Evolutionary conservation across 2,888 invertebrate species (phyloP).

Genomic region (Thyatira batis): DNA sequence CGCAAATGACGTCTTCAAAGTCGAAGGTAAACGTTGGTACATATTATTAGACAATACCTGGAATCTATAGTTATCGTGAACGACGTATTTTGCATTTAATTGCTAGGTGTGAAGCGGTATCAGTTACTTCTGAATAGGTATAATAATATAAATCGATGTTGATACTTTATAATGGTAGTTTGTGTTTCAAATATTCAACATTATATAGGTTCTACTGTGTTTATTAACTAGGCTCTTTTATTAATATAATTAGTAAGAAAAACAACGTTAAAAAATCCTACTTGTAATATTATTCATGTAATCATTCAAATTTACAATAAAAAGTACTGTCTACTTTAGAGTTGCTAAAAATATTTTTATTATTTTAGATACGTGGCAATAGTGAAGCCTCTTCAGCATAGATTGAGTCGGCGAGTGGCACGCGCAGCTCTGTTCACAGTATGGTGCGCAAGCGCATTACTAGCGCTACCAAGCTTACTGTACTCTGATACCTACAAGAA

Average conservation of each 20-base stretch:
- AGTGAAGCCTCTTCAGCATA: conserved; percentile 91
- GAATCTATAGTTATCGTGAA: not conserved
- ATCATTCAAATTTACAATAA: too few relatives aligned
- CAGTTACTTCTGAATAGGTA: not conserved
- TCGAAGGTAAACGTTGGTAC: not conserved
- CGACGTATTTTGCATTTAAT: not conserved
- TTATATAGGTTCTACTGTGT: too few relatives aligned
- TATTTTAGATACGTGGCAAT: conserved; percentile 92
- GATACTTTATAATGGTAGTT: not conserved
- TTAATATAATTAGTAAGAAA: too few relatives aligned
- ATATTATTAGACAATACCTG: not conserved
- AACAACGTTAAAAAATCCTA: too few relatives aligned
- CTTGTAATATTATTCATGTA: too few relatives aligned
- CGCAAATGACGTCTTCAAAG: not conserved
- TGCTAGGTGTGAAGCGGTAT: not conserved
- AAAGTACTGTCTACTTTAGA: too few relatives aligned
- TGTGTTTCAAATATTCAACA: too few relatives aligned
- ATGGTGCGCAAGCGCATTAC: conserved; percentile 89
- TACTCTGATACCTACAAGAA: conserved; percentile 90
- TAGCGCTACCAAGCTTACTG: conserved; percentile 90
- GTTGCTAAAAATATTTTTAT: conserved; percentile 11
- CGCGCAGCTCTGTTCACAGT: conserved; percentile 88
- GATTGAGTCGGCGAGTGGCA: conserved; percentile 90
- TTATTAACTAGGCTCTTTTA: too few relatives aligned
- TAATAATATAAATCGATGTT: not conserved